A percentile compares a stretch with the other conserved stretches of the same genome.
These are phyloP conservation scores for Chromobotia macracanthus DNA, from an alignment of 2,797 vertebrate species.

Conservation along the genomic window DNA sequence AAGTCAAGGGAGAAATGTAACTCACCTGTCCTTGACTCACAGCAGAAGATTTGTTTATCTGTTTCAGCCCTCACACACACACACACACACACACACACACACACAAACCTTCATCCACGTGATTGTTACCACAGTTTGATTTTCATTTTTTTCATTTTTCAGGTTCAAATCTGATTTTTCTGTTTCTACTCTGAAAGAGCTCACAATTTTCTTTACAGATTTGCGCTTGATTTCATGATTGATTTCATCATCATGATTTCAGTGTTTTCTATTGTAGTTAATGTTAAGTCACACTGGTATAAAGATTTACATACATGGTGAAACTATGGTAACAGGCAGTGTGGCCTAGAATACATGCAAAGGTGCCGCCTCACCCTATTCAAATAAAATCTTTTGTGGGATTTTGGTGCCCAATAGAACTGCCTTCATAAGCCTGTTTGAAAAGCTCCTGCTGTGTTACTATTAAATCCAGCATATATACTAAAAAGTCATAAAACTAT, in stretches of 20 bases:
- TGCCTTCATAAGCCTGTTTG: constrained; percentile 12
- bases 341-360: constrained; percentile 70
- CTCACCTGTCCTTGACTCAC: background rate
- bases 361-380: constrained; percentile 66
- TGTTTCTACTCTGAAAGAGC: background rate
- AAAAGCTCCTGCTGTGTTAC: too few relatives aligned
- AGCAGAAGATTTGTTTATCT: constrained; percentile 50
- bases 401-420: constrained; percentile 54
- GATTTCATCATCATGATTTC: background rate
- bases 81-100: constrained; percentile 10
- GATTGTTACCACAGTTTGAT: constrained; percentile 50
- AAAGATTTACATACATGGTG: constrained; percentile 53
- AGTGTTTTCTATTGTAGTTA: background rate
- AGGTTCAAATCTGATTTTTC: constrained; percentile 24
- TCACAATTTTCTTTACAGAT: background rate
- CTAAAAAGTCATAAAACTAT: too few relatives aligned
- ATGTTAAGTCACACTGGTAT: background rate
- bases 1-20: background rate
- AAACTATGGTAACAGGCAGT: constrained; percentile 37
- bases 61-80: too few relatives aligned
- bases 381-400: constrained; percentile 66
- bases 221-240: too few relatives aligned
- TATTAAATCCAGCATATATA: too few relatives aligned
- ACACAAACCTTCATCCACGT: constrained; percentile 53
- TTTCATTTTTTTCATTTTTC: constrained; percentile 18